phyloP scores from a whole-genome alignment of 2,113 vertebrate genomes.

The Sinosuthora webbiana region DNA sequence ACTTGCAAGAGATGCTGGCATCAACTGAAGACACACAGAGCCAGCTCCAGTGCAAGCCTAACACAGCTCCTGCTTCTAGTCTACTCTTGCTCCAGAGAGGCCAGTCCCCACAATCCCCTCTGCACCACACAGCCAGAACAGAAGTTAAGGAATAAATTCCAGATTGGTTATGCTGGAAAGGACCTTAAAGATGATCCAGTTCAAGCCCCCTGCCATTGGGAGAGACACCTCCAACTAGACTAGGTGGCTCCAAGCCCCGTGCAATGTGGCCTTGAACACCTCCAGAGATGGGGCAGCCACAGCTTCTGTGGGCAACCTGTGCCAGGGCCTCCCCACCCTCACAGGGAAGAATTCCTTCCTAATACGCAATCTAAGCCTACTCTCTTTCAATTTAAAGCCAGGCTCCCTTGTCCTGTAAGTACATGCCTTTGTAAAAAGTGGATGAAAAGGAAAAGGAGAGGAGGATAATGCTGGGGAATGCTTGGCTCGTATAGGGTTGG shows the following conservation, averaged over 20 bases:
- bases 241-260: background rate
- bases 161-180: background rate
- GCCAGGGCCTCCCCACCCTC: background rate
- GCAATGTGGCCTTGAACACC: background rate
- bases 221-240: background rate
- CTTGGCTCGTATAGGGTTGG: background rate
- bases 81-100: background rate
- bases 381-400: background rate
- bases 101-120: too few relatives aligned
- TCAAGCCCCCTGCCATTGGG: background rate
- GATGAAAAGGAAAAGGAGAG: background rate
- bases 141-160: background rate
- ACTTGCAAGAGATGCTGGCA: background rate
- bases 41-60: background rate
- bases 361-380: background rate
- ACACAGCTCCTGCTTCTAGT: background rate
- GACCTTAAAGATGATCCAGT: background rate
- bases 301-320: background rate
- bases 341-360: background rate
- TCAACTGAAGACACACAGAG: background rate
- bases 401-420: background rate
- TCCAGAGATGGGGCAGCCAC: background rate
- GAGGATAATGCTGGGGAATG: fast-evolving
- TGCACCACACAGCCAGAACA: background rate
- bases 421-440: background rate